A percentile compares a stretch with the other conserved stretches of the same genome.
Conservation (phyloP, 2,113 vertebrate species). For the Notechis scutatus region DNA sequence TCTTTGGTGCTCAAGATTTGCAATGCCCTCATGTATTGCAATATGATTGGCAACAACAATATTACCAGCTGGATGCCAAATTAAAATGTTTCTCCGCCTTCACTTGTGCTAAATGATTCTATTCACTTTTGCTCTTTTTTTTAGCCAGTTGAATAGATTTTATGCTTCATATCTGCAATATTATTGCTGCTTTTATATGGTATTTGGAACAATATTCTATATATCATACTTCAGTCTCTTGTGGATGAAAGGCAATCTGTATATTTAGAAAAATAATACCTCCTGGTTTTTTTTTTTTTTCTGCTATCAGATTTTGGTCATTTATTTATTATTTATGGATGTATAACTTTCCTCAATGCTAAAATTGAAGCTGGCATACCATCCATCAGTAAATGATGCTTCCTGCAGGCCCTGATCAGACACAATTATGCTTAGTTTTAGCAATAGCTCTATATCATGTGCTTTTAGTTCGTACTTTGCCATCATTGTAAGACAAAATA, state of each 20-base stretch:
- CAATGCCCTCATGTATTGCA: not conserved
- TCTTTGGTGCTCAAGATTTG: not conserved
- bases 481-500: not conserved
- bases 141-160: not conserved
- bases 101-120: not conserved
- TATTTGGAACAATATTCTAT: not conserved
- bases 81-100: not conserved
- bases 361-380: not conserved
- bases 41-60: not conserved
- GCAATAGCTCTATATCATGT: not conserved
- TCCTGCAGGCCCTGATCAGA: not conserved
- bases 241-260: not conserved
- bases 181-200: not conserved
- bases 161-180: not conserved
- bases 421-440: not conserved
- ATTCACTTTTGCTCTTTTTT: not conserved
- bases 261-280: not conserved
- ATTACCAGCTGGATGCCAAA: not conserved
- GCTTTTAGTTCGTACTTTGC: not conserved
- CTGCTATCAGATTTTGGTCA: not conserved
- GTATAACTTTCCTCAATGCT: not conserved
- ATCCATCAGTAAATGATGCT: not conserved
- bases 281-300: not conserved
- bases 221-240: not conserved
- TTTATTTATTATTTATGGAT: not conserved